Evolutionary conservation across 2,888 invertebrate species (phyloP).

Genomic region (Acleris holmiana): DNA sequence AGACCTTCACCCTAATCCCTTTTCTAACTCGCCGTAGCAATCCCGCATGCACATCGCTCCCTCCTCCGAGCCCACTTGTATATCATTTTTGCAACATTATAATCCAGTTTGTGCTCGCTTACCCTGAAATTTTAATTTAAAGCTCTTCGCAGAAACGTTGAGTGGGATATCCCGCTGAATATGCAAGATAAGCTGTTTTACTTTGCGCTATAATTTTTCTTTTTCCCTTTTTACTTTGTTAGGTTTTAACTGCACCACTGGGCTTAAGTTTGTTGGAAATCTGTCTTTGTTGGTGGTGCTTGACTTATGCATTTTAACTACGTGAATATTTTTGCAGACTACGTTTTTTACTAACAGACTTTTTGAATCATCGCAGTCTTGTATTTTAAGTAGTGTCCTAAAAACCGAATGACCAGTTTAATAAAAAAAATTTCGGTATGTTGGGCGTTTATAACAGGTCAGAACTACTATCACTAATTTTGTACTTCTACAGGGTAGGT

Average conservation of each 20-base stretch:
- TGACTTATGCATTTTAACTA: no score
- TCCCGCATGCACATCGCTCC: slow-evolving; percentile 9
- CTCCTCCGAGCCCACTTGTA: slow-evolving; percentile 9
- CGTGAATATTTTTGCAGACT: no score
- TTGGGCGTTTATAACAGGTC: no score
- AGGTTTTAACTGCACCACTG: slow-evolving; percentile 1
- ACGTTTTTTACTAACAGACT: no score
- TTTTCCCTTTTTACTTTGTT: neutral
- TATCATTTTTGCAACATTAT: slow-evolving; percentile 35
- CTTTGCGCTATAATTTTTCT: neutral
- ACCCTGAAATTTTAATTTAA: slow-evolving; percentile 35
- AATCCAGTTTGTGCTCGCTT: slow-evolving; percentile 32
- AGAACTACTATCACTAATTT: no score
- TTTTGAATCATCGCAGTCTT: no score
- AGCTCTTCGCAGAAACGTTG: slow-evolving; percentile 13
- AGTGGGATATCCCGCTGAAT: slow-evolving; percentile 13
- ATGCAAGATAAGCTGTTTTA: slow-evolving; percentile 17
- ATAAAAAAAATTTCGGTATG: no score
- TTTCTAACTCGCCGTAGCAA: slow-evolving; percentile 7
- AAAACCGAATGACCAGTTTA: no score
- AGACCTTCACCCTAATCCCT: neutral
- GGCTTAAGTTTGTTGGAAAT: neutral
- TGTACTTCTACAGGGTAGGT: no score
- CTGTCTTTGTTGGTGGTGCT: neutral
- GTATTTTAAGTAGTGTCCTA: no score